Conservation (phyloP, 2,797 vertebrate species). For the Loriculus beryllinus region DNA sequence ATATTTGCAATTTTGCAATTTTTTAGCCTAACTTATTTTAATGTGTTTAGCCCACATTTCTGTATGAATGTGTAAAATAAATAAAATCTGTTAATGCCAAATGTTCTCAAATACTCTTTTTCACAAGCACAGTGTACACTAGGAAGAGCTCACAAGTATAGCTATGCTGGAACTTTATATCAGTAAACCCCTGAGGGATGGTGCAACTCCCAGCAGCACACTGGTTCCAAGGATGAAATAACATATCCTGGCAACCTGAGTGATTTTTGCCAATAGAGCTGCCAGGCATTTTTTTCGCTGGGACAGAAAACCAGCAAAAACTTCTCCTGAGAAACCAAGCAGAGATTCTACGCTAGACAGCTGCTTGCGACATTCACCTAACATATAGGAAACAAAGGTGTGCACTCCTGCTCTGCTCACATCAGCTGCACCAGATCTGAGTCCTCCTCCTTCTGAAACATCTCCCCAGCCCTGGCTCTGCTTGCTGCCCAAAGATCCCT, state of each 20-base stretch:
- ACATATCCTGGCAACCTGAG: neutral
- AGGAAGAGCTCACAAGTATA: neutral
- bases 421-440: neutral
- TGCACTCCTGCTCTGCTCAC: fast-evolving
- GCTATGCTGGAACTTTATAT: conserved; percentile 33
- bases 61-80: conserved; percentile 19
- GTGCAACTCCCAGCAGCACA: neutral
- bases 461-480: neutral
- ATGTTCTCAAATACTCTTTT: conserved; percentile 26
- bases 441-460: neutral
- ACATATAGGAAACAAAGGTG: neutral
- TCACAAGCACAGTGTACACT: neutral
- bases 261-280: neutral
- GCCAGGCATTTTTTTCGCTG: neutral
- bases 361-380: neutral
- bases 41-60: conserved; percentile 21
- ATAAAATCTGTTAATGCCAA: neutral
- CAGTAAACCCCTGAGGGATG: conserved; percentile 40
- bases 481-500: neutral
- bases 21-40: conserved; percentile 45
- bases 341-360: fast-evolving
- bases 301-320: neutral
- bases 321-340: neutral
- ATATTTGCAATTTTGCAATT: conserved; percentile 27
- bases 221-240: conserved; percentile 45